Evolutionary conservation across 1,140 invertebrate species (phyloP).

Genomic region (Drosophila kohkoa): DNA sequence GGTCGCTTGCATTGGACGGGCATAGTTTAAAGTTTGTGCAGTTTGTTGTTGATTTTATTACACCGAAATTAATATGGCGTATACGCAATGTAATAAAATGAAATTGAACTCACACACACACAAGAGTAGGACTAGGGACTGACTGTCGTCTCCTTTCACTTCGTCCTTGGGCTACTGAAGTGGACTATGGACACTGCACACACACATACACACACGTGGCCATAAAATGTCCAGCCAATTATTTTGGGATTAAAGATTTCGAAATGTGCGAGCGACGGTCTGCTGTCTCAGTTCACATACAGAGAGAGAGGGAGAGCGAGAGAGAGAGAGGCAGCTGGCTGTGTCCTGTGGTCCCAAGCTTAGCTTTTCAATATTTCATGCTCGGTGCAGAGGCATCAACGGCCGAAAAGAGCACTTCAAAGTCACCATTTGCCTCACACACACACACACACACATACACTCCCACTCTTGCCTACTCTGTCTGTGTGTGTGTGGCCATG

Average conservation of each 20-base stretch:
- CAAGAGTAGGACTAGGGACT: background rate
- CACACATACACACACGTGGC: conserved; percentile 27
- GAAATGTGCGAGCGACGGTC: conserved; percentile 21
- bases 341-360: background rate
- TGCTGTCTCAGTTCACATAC: no score
- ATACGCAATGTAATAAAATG: conserved; percentile 64
- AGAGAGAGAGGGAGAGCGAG: no score
- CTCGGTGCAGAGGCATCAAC: background rate
- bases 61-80: conserved; percentile 42
- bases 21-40: conserved; percentile 40
- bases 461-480: background rate
- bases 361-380: conserved; percentile 47
- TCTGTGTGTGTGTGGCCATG: background rate
- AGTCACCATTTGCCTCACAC: conserved; percentile 18
- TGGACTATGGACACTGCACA: no score
- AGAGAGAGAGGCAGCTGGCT: no score
- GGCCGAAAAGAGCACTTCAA: conserved; percentile 27
- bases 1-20: conserved; percentile 6
- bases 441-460: background rate
- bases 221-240: conserved; percentile 58
- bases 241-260: conserved; percentile 56
- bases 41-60: conserved; percentile 49
- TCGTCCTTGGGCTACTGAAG: background rate
- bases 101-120: conserved; percentile 54
- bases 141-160: no score